phyloP scores from a whole-genome alignment of 2,888 invertebrate genomes.

The Nomada ferruginata region DNA sequence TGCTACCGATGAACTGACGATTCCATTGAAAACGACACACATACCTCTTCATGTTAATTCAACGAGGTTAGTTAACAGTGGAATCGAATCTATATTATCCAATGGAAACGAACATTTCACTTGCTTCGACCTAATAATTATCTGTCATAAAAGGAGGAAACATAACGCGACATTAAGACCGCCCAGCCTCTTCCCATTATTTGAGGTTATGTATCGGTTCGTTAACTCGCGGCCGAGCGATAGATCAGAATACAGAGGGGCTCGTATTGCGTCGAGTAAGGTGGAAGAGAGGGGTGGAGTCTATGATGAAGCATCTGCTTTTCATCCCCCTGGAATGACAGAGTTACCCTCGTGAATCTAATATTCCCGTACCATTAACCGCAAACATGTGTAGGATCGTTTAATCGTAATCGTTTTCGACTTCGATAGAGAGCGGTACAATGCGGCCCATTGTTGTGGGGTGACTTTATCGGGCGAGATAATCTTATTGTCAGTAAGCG shows the following conservation, averaged over 20 bases:
- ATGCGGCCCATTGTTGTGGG: slow-evolving; percentile 7
- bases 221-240: slow-evolving; percentile 63
- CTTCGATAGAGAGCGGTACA: background rate
- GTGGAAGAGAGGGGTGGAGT: background rate
- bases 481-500: slow-evolving; percentile 22
- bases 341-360: slow-evolving; percentile 68
- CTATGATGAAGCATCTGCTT: slow-evolving; percentile 48
- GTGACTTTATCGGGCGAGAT: slow-evolving; percentile 39
- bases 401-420: slow-evolving; percentile 63
- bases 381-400: slow-evolving; percentile 73
- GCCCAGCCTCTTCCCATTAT: slow-evolving; percentile 52
- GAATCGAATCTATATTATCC: too few species aligned
- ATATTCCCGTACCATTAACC: slow-evolving; percentile 80
- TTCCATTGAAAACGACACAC: too few species aligned
- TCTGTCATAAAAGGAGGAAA: slow-evolving; percentile 24
- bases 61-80: too few species aligned
- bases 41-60: too few species aligned
- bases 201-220: slow-evolving; percentile 70
- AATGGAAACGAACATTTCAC: too few species aligned
- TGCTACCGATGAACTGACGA: too few species aligned
- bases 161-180: slow-evolving; percentile 45
- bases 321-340: slow-evolving; percentile 43
- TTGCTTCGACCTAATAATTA: slow-evolving; percentile 22
- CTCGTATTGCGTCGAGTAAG: background rate
- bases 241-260: slow-evolving; percentile 60